Evolutionary conservation across 2,113 vertebrate genomes (phyloP).

Genomic region (Bos indicus): DNA sequence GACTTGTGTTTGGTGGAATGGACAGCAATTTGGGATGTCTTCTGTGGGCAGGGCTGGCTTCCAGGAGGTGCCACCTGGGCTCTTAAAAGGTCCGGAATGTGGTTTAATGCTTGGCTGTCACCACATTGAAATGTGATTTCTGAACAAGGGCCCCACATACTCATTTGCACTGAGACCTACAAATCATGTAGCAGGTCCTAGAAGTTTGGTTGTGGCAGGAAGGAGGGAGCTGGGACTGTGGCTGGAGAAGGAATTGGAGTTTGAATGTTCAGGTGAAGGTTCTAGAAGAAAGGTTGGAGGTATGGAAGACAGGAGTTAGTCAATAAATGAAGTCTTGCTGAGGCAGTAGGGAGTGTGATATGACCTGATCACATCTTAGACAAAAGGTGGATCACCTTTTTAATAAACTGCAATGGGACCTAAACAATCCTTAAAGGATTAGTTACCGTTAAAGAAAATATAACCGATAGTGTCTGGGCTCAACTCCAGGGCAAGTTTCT

Average conservation of each 20-base stretch:
- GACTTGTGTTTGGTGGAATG: neutral
- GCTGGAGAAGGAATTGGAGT: neutral
- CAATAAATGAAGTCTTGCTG: neutral
- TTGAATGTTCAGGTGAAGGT: neutral
- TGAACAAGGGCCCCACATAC: neutral
- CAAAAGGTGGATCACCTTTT: neutral
- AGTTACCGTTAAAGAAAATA: constrained; percentile 82
- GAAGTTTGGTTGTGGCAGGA: neutral
- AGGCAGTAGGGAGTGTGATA: neutral
- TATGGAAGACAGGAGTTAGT: neutral
- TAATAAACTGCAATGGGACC: neutral
- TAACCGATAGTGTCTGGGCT: constrained; percentile 70
- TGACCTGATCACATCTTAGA: neutral
- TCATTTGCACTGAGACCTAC: neutral
- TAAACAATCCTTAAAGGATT: neutral
- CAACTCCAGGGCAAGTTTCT: constrained; percentile 69
- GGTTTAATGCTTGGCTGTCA: neutral
- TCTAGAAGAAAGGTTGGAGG: neutral
- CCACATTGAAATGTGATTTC: neutral
- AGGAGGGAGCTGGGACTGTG: neutral
- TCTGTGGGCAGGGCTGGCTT: neutral
- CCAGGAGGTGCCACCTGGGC: neutral
- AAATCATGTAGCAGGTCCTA: neutral
- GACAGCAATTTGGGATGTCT: neutral
- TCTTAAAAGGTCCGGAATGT: too few relatives aligned